A percentile compares a stretch with the other conserved stretches of the same genome.
These are phyloP conservation scores for Xestobium rufovillosum DNA, from an alignment of 2,888 invertebrate genomes.

Conservation along the genomic window DNA sequence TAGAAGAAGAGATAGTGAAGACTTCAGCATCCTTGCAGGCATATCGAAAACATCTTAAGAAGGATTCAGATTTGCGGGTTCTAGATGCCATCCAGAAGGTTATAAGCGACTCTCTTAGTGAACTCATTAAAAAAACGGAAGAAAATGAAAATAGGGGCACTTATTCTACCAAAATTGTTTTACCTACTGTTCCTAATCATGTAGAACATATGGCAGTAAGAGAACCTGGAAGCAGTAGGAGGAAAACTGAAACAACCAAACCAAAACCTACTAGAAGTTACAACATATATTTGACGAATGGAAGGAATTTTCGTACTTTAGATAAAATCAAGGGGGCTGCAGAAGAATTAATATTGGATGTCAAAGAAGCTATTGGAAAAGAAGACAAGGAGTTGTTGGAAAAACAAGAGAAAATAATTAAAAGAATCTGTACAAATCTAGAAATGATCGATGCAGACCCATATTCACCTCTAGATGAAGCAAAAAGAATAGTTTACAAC, in stretches of 20 bases:
- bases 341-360: slow-evolving; percentile 21
- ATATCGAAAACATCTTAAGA: not conserved
- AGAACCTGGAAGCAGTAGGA: not conserved
- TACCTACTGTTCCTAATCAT: not conserved
- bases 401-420: slow-evolving; percentile 22
- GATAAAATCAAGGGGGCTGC: slow-evolving; percentile 25
- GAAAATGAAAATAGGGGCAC: not conserved
- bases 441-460: slow-evolving; percentile 23
- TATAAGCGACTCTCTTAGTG: not conserved
- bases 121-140: not conserved
- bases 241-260: not conserved
- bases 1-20: slow-evolving; percentile 1
- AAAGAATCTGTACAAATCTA: slow-evolving; percentile 25
- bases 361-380: slow-evolving; percentile 24
- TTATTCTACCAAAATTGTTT: no score
- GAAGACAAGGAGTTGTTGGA: slow-evolving; percentile 24
- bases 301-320: no score
- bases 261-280: not conserved
- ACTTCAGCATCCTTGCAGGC: not conserved
- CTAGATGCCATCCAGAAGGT: not conserved
- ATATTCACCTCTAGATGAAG: slow-evolving; percentile 13
- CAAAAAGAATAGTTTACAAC: not conserved
- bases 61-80: not conserved
- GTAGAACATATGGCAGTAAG: not conserved
- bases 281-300: no score